Conservation (phyloP, 2,113 vertebrate species). For the Erythrocebus patas region DNA sequence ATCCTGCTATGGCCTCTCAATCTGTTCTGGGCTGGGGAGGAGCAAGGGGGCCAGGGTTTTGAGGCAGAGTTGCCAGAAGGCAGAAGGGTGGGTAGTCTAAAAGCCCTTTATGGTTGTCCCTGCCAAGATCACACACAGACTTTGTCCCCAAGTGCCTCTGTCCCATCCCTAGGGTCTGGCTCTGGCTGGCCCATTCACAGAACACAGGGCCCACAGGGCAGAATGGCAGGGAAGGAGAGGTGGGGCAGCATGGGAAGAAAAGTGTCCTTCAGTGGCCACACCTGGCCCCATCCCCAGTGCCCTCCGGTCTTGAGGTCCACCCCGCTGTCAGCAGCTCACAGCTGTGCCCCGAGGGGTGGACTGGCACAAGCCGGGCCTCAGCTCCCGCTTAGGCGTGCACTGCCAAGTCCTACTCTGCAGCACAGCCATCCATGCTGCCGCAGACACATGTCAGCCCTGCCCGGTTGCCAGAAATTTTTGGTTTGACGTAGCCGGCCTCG, state of each 20-base stretch:
- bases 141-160: background rate
- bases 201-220: background rate
- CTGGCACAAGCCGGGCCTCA: rapidly evolving
- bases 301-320: background rate
- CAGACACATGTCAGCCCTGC: conserved; percentile 62
- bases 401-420: background rate
- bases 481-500: conserved; percentile 72
- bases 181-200: background rate
- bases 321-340: background rate
- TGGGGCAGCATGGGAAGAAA: background rate
- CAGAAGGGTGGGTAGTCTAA: background rate
- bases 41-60: background rate
- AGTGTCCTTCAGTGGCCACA: background rate
- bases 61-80: background rate
- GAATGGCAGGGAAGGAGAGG: background rate
- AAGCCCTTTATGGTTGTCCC: background rate
- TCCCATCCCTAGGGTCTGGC: background rate
- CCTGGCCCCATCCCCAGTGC: too few species aligned
- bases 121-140: background rate
- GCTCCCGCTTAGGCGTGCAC: too few species aligned
- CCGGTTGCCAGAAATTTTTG: conserved; percentile 55
- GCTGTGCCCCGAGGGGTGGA: background rate
- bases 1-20: background rate
- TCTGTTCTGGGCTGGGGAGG: background rate
- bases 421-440: background rate